phyloP scores from a whole-genome alignment of 2,888 invertebrate genomes.

The Erebia epiphron region DNA sequence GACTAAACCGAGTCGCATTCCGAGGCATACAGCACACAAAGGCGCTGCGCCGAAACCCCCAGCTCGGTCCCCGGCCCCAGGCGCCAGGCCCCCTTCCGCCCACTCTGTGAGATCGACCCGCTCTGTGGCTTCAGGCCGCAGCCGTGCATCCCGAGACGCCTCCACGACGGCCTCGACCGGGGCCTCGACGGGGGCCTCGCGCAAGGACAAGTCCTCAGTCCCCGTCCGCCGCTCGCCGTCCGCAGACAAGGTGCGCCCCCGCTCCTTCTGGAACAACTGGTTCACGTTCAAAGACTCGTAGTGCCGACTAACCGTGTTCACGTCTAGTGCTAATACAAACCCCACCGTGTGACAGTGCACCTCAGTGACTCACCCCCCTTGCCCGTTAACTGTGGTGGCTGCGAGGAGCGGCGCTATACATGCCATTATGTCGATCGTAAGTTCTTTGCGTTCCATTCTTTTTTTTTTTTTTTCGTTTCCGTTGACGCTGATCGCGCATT shows the following conservation, averaged over 20 bases:
- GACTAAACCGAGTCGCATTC: conserved; percentile 79
- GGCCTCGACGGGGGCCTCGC: conserved; percentile 55
- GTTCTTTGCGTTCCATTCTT: conserved; percentile 59
- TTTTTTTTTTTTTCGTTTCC: conserved; percentile 46
- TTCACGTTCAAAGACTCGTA: conserved; percentile 77
- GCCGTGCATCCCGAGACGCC: conserved; percentile 61
- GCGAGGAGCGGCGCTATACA: conserved; percentile 48
- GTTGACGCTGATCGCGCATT: conserved; percentile 12
- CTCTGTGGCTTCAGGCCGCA: conserved; percentile 59
- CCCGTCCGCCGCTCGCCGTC: conserved; percentile 60
- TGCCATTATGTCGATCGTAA: conserved; percentile 82
- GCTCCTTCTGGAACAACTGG: conserved; percentile 85
- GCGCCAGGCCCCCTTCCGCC: conserved; percentile 58
- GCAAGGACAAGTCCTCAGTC: conserved; percentile 63
- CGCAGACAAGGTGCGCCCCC: conserved; percentile 87
- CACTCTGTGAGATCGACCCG: conserved; percentile 57
- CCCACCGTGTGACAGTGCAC: conserved; percentile 65
- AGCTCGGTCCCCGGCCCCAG: conserved; percentile 47
- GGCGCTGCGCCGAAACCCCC: conserved; percentile 70
- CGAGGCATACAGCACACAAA: conserved; percentile 47
- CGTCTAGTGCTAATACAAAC: conserved; percentile 47
- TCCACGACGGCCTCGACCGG: conserved; percentile 46
- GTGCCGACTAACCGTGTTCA: conserved; percentile 31
- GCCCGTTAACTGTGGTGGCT: conserved; percentile 25
- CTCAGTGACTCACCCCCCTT: conserved; percentile 49